Percentiles rank a stretch among this genome's conserved stretches.
Conservation (phyloP, 2,888 invertebrate genomes). For the Plebejus melissa region DNA sequence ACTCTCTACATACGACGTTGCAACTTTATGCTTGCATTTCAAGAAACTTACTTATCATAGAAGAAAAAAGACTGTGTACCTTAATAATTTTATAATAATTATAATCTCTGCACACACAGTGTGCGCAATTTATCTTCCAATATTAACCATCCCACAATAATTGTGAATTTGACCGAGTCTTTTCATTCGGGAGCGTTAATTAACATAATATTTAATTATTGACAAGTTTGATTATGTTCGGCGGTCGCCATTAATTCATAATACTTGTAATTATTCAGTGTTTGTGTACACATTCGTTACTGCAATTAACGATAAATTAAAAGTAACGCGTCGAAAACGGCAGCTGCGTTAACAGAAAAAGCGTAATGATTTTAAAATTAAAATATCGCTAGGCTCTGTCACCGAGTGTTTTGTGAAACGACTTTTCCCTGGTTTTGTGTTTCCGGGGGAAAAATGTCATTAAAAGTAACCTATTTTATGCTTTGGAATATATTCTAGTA, state of each 20-base stretch:
- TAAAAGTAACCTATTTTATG: background rate
- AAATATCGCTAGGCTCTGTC: background rate
- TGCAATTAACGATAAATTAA: constrained; percentile 11
- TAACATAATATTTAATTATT: constrained; percentile 6
- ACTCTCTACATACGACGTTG: no score
- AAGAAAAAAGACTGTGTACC: background rate
- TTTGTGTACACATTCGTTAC: constrained; percentile 1
- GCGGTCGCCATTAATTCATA: background rate
- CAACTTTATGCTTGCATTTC: no score
- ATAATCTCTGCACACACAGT: background rate
- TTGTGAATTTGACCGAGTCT: background rate
- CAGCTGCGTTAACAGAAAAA: constrained; percentile 2
- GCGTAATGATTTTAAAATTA: background rate
- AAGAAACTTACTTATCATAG: background rate
- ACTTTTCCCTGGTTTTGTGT: background rate
- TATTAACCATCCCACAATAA: background rate
- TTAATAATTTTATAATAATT: background rate
- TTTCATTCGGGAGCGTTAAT: background rate
- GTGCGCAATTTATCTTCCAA: background rate
- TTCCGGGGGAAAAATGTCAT: background rate
- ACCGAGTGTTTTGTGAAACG: background rate
- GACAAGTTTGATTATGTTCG: constrained; percentile 1
- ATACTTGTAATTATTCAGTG: constrained; percentile 17
- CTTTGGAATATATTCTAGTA: no score
- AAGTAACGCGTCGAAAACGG: background rate